Base-by-base conservation (phyloP, 2,888 invertebrate genomes). In the Eurois occulta region DNA sequence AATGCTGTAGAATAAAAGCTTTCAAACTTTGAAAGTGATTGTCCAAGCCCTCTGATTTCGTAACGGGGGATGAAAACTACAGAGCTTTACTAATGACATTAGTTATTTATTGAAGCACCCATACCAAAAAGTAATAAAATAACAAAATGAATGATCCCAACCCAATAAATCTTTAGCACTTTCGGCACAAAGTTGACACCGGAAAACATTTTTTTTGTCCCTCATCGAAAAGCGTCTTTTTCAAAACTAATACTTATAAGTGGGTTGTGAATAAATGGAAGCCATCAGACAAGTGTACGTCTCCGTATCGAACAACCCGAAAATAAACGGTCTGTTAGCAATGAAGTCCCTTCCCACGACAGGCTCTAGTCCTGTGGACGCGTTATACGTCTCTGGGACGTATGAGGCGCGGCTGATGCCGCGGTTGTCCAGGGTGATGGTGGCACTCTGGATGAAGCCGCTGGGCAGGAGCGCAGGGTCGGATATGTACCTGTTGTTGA, bases 401-500 rank as follows among this genome's bases (percentile, higher is more conserved):
- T 41, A 80, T n/a, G 82, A 85, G 60, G 73, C 60, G 46, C 83
- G 80, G 10, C 28, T 60, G 62, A 85, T 65, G 11, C 88, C 89
- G 0, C 18, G 72, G 8, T 72, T 81, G 69, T 86, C 86, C 41
- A 90, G 48, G 3, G 86, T 85, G 8, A 88, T n/a, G 1, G 87
- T 84, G 10, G 81, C 73, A 6, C 90, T 84, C 66, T 90, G 87
- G 41, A 86, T 73, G 84, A 76, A 88, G 52, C 82, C 70, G 66
- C 85, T 87, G 1, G 87, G 90, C 8, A 88, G 28, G 0, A 89
- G 87, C 0, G 88, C 77, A 0, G 89, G 87, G 0, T 79, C 74
- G 0, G 88, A 88, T 52, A 90, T 87, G 43, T 83, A 84, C 70
- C 89, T 90, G 84, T 16, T 78, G 16, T 72, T 67, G 28, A 60